These are phyloP conservation scores for Drosophila longiperda DNA, from an alignment of 2,888 invertebrate genomes.

Conservation along the genomic window DNA sequence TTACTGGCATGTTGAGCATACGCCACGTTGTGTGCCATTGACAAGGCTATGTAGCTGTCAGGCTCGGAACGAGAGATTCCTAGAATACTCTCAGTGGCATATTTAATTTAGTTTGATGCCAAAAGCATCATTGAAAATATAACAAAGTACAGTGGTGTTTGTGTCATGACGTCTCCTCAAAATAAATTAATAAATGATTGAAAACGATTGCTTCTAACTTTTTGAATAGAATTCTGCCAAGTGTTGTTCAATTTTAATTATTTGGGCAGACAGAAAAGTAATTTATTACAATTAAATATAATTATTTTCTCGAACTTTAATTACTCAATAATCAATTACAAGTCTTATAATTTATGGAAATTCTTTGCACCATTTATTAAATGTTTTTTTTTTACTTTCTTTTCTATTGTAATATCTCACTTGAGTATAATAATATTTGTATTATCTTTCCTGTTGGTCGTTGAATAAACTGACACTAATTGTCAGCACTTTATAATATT, in stretches of 20 bases:
- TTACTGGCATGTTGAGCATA: constrained; percentile 60
- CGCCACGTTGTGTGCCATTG: constrained; percentile 59
- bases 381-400: neutral
- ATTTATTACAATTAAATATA: neutral
- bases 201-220: neutral
- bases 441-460: neutral
- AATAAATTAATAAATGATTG: neutral
- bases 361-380: neutral
- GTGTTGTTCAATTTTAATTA: neutral
- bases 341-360: fast-evolving
- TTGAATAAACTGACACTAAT: constrained; percentile 36
- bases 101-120: constrained; percentile 42
- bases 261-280: neutral
- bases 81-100: constrained; percentile 25
- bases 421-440: neutral
- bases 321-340: neutral
- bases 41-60: constrained; percentile 55
- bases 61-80: constrained; percentile 35
- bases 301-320: too few relatives aligned
- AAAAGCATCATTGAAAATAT: constrained; percentile 13
- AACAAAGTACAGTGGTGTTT: constrained; percentile 13
- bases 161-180: neutral
- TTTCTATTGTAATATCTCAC: neutral
- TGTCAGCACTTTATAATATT: constrained; percentile 48
- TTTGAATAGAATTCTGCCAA: neutral